Percentiles rank a stretch among this genome's conserved stretches.
Evolutionary conservation across 2,888 invertebrate species (phyloP).

Genomic region (Rotaria sp.): DNA sequence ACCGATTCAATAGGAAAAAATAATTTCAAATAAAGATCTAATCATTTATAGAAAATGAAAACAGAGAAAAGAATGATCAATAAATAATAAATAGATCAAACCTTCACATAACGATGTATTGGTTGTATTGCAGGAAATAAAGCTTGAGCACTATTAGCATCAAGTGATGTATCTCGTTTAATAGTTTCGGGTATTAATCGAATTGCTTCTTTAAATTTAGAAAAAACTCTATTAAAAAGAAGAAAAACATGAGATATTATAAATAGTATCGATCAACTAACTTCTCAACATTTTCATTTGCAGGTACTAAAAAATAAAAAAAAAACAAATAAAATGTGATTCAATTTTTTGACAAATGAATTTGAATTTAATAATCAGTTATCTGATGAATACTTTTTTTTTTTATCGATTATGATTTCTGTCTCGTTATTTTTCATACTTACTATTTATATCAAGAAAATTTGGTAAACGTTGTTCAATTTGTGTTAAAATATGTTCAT

Average conservation of each 20-base stretch:
- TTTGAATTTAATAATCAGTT: background rate
- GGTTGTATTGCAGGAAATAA: slow-evolving; percentile 21
- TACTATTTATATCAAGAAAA: slow-evolving; percentile 7
- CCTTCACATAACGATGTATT: slow-evolving; percentile 13
- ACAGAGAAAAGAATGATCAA: background rate
- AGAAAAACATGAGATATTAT: background rate
- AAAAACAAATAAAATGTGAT: background rate
- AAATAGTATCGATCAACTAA: background rate
- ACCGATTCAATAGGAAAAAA: background rate
- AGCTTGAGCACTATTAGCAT: background rate
- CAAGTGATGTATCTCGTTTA: background rate
- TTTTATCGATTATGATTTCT: background rate
- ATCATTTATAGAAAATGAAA: background rate
- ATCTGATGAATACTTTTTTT: background rate
- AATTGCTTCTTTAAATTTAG: slow-evolving; percentile 7
- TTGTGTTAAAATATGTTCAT: background rate
- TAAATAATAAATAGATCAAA: background rate
- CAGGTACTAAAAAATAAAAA: background rate
- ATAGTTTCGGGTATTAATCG: background rate
- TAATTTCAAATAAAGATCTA: background rate
- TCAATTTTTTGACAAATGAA: background rate
- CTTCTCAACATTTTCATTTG: slow-evolving; percentile 12
- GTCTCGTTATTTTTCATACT: background rate
- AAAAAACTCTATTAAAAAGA: background rate
- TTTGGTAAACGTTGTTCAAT: slow-evolving; percentile 3